Base-by-base conservation (phyloP, 2,797 vertebrate species). In the Acrossocheilus wenchowensis region DNA sequence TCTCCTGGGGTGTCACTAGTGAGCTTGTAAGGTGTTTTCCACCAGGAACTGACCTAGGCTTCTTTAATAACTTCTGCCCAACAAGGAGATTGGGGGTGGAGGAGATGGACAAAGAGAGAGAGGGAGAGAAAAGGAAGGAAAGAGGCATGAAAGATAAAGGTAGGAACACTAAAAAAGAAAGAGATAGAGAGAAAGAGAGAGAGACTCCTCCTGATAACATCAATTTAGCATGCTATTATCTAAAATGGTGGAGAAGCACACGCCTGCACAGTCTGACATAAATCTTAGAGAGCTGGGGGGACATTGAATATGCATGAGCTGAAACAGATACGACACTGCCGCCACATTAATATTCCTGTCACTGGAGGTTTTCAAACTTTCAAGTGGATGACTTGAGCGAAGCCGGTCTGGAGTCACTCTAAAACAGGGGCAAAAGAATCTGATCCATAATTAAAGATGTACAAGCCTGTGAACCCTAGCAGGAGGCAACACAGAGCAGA, bases 271-370 rank as follows among this genome's bases (percentile, higher is more conserved):
- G 97, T 97, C 97, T 98, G 98, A 98, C 98, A 99, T 99, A 99
- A 99, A 99, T 99, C 98, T 99, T 98, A 96, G 97, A 98, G 98
- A 98, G 98, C 97, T 98, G 97, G 97, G 97, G 95, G 95, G 95
- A 95, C 95, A 95, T 95, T 96, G 95, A 96, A 96, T 96, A 96
- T 96, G 95, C 97, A 99, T 99, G 98, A 99, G 97, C 96, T 97
- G 97, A 98, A 99, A 98, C 96, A 98, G 97, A 99, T 99, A 99
- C 98, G 97, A 98, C 97, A 98, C 96, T 97, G 96, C 97, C 96
- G 96, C 97, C 96, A 97, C 97, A 99, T 99, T 99, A 98, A 98
- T 98, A 99, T 99, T 99, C 98, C 96, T 98, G 97, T 99, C 98
- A 99, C 97, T 97, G 94, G 96, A 97, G 97, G 96, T 96, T 97